Base-by-base conservation (phyloP, 2,888 invertebrate genomes). In the Epiperipatus broadwayi region DNA sequence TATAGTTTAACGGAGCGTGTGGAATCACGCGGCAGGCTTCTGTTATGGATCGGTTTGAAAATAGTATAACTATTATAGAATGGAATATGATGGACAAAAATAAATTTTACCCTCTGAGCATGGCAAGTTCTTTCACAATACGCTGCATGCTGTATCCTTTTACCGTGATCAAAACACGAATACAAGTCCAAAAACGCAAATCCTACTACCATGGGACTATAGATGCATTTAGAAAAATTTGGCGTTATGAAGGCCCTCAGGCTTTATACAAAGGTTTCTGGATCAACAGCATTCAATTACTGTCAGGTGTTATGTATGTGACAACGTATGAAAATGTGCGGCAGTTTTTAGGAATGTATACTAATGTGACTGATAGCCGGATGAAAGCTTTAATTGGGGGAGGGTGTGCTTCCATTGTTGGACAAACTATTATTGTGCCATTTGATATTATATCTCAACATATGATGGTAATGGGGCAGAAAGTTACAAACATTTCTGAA, bases 21-120 rank as follows among this genome's bases (percentile, higher is more conserved):
- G n/a, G n/a, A n/a, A n/a, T n/a, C n/a, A n/a, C n/a, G n/a, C n/a
- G n/a, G n/a, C n/a, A n/a, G n/a, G n/a, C n/a, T n/a, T n/a, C n/a
- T n/a, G n/a, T n/a, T n/a, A n/a, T n/a, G n/a, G n/a, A n/a, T n/a
- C n/a, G n/a, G n/a, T n/a, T n/a, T n/a, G n/a, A n/a, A n/a, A n/a
- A n/a, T n/a, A n/a, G n/a, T n/a, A n/a, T n/a, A n/a, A n/a, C n/a
- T n/a, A 85, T 78, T 4, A 87, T 95, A 44, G 93, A 95, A 61
- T 84, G 91, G 81, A 73, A 87, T 48, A 95, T 95, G 93, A 81
- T 95, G 85, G 81, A 95, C 59, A 89, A 85, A 53, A 69, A 68
- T 33, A 87, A 85, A 56, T 95, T 91, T 57, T 83, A 83, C 54
- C 89, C 91, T 0, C 62, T 93, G 40, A 85, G 85, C 41, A 78